Conservation (phyloP, 2,888 invertebrate genomes). For the Eledona agricola region DNA sequence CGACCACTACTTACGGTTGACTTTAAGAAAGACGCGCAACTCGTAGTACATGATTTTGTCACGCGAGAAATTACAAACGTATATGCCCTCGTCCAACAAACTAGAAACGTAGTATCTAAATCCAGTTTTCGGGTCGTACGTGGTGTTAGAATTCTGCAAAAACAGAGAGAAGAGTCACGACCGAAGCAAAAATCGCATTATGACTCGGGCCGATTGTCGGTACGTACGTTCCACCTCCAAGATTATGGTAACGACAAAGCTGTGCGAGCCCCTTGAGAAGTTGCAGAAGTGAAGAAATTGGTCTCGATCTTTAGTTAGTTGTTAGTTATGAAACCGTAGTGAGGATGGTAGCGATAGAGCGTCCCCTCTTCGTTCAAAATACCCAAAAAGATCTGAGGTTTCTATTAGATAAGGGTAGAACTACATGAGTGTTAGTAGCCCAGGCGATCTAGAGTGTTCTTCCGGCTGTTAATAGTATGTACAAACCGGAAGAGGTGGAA, state of each 20-base stretch:
- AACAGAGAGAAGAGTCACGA: slow-evolving; percentile 17
- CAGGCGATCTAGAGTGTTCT: slow-evolving; percentile 29
- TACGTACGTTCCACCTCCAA: slow-evolving; percentile 40
- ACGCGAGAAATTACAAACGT: slow-evolving; percentile 52
- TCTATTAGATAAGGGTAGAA: slow-evolving; percentile 33
- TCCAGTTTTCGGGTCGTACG: slow-evolving; percentile 63
- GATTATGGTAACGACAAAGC: slow-evolving; percentile 3
- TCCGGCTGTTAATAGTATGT: slow-evolving; percentile 35
- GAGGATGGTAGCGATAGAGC: slow-evolving; percentile 39
- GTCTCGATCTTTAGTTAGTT: slow-evolving; percentile 34
- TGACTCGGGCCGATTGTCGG: slow-evolving; percentile 6
- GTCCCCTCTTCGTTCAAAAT: slow-evolving; percentile 28
- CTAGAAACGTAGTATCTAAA: slow-evolving; percentile 57
- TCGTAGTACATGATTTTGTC: slow-evolving; percentile 26
- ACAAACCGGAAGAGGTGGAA: slow-evolving; percentile 35
- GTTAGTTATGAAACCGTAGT: slow-evolving; percentile 43
- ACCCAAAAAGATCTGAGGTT: slow-evolving; percentile 37
- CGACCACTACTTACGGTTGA: slow-evolving; percentile 46
- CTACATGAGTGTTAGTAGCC: slow-evolving; percentile 35
- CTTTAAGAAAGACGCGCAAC: slow-evolving; percentile 26
- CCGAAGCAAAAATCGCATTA: slow-evolving; percentile 11
- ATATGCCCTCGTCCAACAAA: slow-evolving; percentile 51
- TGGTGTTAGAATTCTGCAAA: slow-evolving; percentile 54
- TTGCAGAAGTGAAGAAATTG: slow-evolving; percentile 17
- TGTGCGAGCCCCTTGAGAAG: slow-evolving; percentile 6